phyloP scores from a whole-genome alignment of 2,113 vertebrate species.

The Bubo blakistoni region DNA sequence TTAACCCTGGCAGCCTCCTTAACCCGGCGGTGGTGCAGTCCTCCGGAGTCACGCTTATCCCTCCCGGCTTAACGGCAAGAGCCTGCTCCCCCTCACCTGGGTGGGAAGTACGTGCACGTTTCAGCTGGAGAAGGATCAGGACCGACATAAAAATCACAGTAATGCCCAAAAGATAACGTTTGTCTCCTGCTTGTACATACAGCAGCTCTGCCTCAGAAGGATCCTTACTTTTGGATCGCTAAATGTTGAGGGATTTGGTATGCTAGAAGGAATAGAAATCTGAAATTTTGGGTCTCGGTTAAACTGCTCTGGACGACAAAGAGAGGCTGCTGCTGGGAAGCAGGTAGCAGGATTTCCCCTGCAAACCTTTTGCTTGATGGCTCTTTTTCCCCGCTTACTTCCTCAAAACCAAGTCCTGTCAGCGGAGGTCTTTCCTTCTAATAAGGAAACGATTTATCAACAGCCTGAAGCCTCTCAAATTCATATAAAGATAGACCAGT shows the following conservation, averaged over 20 bases:
- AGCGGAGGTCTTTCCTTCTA: neutral
- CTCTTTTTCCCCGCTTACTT: neutral
- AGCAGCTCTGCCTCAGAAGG: neutral
- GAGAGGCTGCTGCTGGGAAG: neutral
- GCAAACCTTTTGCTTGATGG: neutral
- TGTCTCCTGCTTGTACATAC: neutral
- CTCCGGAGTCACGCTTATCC: accelerated
- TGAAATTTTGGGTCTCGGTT: neutral
- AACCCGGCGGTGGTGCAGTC: accelerated
- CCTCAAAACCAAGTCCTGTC: neutral
- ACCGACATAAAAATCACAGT: neutral
- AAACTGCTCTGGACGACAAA: neutral
- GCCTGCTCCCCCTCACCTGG: too few species aligned
- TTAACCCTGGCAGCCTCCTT: neutral
- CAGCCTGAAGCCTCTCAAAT: neutral
- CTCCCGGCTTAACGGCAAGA: too few species aligned
- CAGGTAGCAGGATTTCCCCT: neutral
- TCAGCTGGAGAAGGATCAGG: neutral
- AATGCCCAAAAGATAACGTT: too few species aligned
- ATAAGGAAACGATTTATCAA: neutral
- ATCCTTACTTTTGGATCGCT: neutral
- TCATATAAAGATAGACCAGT: neutral
- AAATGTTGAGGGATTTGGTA: neutral
- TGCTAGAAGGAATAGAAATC: neutral
- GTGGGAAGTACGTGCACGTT: accelerated